Evolutionary conservation across 2,113 vertebrate species (phyloP).

Genomic region (Anas platyrhynchos): DNA sequence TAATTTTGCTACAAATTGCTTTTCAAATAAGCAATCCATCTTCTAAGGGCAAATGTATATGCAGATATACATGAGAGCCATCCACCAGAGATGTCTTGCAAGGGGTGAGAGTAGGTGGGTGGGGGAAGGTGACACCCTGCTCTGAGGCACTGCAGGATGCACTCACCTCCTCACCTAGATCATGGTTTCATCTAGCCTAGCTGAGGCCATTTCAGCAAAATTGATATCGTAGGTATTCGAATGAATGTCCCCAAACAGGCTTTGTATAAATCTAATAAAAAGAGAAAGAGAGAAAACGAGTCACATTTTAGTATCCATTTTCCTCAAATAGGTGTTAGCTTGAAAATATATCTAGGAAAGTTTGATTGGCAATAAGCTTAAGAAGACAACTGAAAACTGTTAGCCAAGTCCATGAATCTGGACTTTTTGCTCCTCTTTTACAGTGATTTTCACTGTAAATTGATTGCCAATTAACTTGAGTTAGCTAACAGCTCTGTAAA

Average conservation of each 20-base stretch:
- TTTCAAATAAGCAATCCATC: background rate
- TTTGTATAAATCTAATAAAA: background rate
- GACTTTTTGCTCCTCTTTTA: background rate
- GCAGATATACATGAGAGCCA: background rate
- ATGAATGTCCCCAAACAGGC: background rate
- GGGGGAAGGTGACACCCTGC: background rate
- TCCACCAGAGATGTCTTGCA: background rate
- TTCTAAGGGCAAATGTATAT: background rate
- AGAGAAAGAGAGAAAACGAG: background rate
- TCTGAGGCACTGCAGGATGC: background rate
- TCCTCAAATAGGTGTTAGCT: background rate
- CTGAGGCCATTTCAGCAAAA: background rate
- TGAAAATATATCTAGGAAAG: background rate
- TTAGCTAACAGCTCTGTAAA: background rate
- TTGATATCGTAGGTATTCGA: background rate
- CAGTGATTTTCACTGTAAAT: too few species aligned
- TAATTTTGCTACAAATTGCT: background rate
- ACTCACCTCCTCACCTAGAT: background rate
- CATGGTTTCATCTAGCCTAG: background rate
- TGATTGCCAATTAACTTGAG: background rate
- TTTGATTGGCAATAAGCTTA: background rate
- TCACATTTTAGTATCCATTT: background rate
- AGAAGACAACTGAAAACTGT: background rate
- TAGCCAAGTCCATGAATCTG: background rate
- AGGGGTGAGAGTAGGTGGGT: background rate